Base-by-base conservation (phyloP, 2,797 vertebrate genomes). In the Chrosomus eos region DNA sequence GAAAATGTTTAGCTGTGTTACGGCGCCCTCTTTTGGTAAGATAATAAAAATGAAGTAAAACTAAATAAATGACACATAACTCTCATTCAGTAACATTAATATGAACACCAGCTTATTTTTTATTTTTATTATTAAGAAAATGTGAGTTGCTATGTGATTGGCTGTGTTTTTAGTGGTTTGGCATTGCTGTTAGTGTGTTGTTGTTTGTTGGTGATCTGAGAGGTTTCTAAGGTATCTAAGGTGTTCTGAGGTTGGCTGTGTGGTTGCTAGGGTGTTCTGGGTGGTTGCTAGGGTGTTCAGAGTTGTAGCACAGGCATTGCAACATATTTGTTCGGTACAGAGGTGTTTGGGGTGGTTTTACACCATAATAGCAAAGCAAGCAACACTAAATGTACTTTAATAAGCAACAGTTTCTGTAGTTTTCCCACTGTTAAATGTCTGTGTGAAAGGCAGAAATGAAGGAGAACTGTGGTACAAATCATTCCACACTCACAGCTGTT, bases 1-100 rank as follows among this genome's bases (percentile, higher is more conserved):
- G 26, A 33, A 66, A 67, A 31, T 55, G 5, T 60, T 31, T 60
- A 11, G 36, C 36, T 60, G 53, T 38, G 31, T 38, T 82, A 48
- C 38, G 58, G 71, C 58, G n/a, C 81, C 81, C 71, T 26, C 81
- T 51, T 60, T 38, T 74, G 81, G 51, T 45, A 70, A 71, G 1
- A 71, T 40, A n/a, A 33, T 31, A 45, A 31, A 78, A 19, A 66
- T 60, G 6, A 60, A 53, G 21, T 55, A 55, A 55, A 55, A 55
- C 7, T 8, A 21, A 21, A 55, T 16, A 45, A 14, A 14, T 45
- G 13, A 45, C 19, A 23, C 3, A 23, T 23, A 10, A 1, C 26
- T 64, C 60, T 64, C 26, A 64, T 64, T 64, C 60, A 16, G 14
- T 64, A 6, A 16, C 13, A 31, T 64, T 55, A 23, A 23, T 55